phyloP scores from a whole-genome alignment of 2,888 invertebrate species.

The Diplolepis rosae region DNA sequence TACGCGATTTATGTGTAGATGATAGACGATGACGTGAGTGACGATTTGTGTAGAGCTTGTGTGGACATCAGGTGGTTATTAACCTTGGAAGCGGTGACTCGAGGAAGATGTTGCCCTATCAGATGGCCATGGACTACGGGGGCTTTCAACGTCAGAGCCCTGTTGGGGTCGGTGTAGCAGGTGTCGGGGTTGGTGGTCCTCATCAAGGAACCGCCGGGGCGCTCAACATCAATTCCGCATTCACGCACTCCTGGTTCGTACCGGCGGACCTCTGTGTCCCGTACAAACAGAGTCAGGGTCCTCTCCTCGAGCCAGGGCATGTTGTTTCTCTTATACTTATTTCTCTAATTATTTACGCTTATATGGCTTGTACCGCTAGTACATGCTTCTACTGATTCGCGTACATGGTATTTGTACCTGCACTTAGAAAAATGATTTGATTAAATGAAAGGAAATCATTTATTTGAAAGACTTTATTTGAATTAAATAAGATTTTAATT shows the following conservation, averaged over 20 bases:
- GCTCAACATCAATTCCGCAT: conserved; percentile 84
- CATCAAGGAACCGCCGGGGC: conserved; percentile 89
- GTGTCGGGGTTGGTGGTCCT: conserved; percentile 74
- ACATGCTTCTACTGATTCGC: conserved; percentile 1
- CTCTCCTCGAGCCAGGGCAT: conserved; percentile 95
- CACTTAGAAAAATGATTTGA: no score
- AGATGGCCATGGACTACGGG: conserved; percentile 86
- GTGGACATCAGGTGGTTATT: conserved; percentile 16
- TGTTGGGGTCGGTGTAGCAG: conserved; percentile 66
- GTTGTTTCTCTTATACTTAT: conserved; percentile 78
- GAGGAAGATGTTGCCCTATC: conserved; percentile 86
- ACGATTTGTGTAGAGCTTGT: conserved; percentile 31
- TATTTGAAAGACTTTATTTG: no score
- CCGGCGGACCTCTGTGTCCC: conserved; percentile 95
- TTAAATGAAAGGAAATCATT: no score
- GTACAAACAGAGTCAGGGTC: conserved; percentile 85
- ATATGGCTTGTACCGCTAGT: no score
- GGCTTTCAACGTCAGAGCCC: conserved; percentile 75
- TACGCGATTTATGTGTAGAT: neutral
- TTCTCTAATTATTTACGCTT: conserved; percentile 50
- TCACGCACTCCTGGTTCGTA: conserved; percentile 97
- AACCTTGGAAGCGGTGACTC: conserved; percentile 30
- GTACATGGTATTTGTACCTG: neutral
- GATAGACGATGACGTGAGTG: conserved; percentile 39
- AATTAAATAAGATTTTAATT: no score